Percentiles rank a stretch among this genome's conserved stretches.
Evolutionary conservation across 2,113 vertebrate genomes (phyloP).

Genomic region (Dicaeum eximium): DNA sequence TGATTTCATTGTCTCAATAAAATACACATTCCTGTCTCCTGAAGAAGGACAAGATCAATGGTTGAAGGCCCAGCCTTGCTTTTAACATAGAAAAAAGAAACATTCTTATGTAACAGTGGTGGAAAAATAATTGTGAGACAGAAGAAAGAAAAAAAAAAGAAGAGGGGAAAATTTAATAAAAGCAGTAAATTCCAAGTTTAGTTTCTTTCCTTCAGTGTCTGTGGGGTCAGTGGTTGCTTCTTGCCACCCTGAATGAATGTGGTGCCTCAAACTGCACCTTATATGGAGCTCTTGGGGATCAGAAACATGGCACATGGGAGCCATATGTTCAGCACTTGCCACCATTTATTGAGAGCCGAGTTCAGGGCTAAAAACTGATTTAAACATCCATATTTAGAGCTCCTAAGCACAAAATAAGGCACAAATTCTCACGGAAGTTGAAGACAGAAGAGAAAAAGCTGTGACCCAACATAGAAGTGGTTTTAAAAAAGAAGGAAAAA

Average conservation of each 20-base stretch:
- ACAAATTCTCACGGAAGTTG: neutral
- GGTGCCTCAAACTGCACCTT: slow-evolving; percentile 1
- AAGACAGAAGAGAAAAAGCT: neutral
- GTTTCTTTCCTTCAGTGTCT: neutral
- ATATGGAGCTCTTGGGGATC: neutral
- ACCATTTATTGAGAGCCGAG: neutral
- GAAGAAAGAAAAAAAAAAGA: neutral
- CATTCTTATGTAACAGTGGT: neutral
- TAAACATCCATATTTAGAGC: slow-evolving; percentile 19
- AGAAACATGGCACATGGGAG: slow-evolving; percentile 11
- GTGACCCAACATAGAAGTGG: neutral
- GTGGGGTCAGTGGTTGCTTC: slow-evolving; percentile 13
- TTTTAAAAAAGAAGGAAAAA: neutral
- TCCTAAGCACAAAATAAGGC: neutral
- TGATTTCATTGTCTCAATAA: neutral
- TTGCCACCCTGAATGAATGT: neutral
- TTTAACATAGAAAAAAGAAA: neutral
- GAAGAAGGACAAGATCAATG: neutral
- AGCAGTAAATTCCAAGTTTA: slow-evolving; percentile 5
- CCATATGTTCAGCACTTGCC: slow-evolving; percentile 6
- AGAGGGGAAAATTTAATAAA: neutral
- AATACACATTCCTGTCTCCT: neutral
- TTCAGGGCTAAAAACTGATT: neutral
- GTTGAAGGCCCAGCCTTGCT: neutral
- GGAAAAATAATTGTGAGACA: neutral